phyloP scores from a whole-genome alignment of 2,888 invertebrate genomes.

The Torymus auratus region DNA sequence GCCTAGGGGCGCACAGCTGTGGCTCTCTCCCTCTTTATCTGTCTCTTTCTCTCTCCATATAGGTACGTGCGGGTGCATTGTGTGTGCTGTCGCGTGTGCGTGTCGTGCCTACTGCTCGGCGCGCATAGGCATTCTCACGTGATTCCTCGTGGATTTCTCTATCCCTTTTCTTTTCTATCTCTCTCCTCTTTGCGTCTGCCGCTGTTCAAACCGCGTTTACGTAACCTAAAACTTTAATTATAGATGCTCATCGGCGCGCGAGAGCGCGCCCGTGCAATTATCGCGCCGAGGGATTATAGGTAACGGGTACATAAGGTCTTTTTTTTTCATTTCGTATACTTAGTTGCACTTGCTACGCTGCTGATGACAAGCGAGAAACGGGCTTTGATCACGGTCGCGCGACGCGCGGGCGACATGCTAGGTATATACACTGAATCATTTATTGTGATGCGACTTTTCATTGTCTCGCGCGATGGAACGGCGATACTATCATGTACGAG shows the following conservation, averaged over 20 bases:
- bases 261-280: too few species aligned
- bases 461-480: slow-evolving; percentile 1
- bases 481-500: neutral
- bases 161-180: slow-evolving; percentile 1
- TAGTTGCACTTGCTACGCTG: neutral
- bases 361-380: neutral
- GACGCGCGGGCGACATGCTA: neutral
- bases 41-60: too few species aligned
- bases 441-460: slow-evolving; percentile 15
- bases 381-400: neutral
- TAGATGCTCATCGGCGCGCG: slow-evolving; percentile 22
- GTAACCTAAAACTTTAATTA: slow-evolving; percentile 57
- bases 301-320: neutral
- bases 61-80: too few species aligned
- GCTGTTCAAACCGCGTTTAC: slow-evolving; percentile 22
- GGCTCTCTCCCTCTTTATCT: neutral
- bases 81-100: too few species aligned
- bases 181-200: neutral
- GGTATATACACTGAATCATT: slow-evolving; percentile 1
- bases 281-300: neutral
- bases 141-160: slow-evolving; percentile 42
- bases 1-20: neutral
- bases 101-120: too few species aligned
- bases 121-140: slow-evolving; percentile 29
- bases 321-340: slow-evolving; percentile 2